Conservation (phyloP, 2,888 invertebrate genomes). For the Camptogramma bilineatum region DNA sequence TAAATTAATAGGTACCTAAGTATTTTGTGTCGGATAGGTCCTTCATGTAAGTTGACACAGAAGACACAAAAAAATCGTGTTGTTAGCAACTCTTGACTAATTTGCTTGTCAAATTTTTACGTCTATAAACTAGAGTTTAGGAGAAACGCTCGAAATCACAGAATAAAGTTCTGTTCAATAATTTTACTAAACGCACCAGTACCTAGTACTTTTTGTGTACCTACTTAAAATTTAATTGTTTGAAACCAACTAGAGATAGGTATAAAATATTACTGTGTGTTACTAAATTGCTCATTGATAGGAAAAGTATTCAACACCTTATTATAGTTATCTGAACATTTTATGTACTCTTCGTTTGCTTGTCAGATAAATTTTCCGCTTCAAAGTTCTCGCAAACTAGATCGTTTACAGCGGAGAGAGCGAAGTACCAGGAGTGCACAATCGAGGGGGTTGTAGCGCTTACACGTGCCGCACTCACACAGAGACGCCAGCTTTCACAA, state of each 20-base stretch:
- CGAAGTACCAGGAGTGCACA: slow-evolving; percentile 64
- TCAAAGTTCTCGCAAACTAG: slow-evolving; percentile 72
- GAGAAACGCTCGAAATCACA: too few species aligned
- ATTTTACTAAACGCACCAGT: too few species aligned
- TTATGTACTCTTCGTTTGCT: slow-evolving; percentile 56
- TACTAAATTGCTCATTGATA: background rate
- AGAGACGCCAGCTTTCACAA: slow-evolving; percentile 29
- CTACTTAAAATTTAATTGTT: too few species aligned
- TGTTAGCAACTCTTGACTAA: too few species aligned
- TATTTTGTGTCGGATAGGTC: background rate
- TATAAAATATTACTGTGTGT: too few species aligned
- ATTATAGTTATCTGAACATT: slow-evolving; percentile 42
- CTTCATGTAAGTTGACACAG: background rate
- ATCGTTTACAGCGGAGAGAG: slow-evolving; percentile 72
- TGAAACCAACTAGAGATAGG: too few species aligned
- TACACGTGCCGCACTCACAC: slow-evolving; percentile 75
- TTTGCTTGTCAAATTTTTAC: too few species aligned
- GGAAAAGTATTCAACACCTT: slow-evolving; percentile 32
- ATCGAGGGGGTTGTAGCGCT: slow-evolving; percentile 50
- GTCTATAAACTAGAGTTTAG: too few species aligned
- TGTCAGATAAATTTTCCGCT: slow-evolving; percentile 72
- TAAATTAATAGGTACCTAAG: background rate
- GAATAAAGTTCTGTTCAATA: too few species aligned
- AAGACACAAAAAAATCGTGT: too few species aligned
- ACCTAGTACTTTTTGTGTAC: too few species aligned